Evolutionary conservation across 2,113 vertebrate genomes (phyloP), one percentile per base, ranked within the genome.

Genomic region (Bagarius yarrelli): DNA sequence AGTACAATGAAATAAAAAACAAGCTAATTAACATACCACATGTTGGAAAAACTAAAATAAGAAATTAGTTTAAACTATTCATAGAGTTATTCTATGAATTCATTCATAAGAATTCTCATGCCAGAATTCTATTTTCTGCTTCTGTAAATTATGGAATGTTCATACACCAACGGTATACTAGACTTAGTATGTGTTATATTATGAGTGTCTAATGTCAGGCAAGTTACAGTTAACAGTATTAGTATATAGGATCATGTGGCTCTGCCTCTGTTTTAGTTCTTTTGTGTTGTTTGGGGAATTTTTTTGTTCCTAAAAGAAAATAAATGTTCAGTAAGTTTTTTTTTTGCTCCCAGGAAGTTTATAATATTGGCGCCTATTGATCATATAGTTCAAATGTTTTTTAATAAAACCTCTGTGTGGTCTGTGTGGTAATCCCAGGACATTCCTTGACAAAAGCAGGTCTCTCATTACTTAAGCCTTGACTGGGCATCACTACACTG

Each of bases 211-310:
- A 52, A 32, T 34, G 34, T 27, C 25, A 47, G 79, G 12, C 32
- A 40, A 63, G 34, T 70, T 50, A 18, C 14, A 6, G 8, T 25
- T 27, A 16, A 4, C 19, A 80, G 34, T 53, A 53, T 67, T 52
- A 73, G 34, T 25, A 27, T 25, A 67, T 60, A 56, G 75, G 60
- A n/a, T 85, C 47, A 83, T 81, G 80, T 76, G n/a, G 57, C 44
- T 27, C 44, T 72, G 18, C 40, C n/a, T 56, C 53, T 14, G 23
- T 30, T 40, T 63, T 2, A 5, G 13, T 36, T 23, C 78, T 59
- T 83, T 81, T 79, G 47, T 75, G 74, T 81, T 69, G 69, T 75
- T 75, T 64, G 23, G 50, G 53, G 21, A 44, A 50, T 25, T 19
- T 12, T 60, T 83, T 60, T 61, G 61, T 75, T 47, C 63, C 8